Conservation (phyloP, 2,113 vertebrate species). For the Phylloscopus trochilus region DNA sequence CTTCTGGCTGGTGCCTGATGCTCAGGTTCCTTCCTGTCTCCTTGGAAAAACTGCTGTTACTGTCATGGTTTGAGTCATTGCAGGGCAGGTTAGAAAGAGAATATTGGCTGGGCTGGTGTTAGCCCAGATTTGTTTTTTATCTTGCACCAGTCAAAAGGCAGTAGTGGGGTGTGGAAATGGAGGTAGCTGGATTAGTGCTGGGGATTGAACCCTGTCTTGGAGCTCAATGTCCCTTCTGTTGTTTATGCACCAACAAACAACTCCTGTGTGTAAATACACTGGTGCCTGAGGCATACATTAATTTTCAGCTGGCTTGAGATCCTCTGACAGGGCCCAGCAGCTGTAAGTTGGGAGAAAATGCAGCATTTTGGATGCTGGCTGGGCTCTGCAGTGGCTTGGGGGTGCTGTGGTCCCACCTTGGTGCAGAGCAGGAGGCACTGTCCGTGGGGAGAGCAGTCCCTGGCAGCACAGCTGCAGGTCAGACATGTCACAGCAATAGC, state of each 20-base stretch:
- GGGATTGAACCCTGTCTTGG: not conserved
- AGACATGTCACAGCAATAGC: not conserved
- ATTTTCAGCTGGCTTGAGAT: not conserved
- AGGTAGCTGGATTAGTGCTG: not conserved
- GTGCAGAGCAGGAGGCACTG: not conserved
- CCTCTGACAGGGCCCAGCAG: not conserved
- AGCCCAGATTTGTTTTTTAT: not conserved
- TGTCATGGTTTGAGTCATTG: not conserved
- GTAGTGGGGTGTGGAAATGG: not conserved
- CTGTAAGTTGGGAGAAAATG: rapidly evolving
- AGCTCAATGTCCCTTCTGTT: not conserved
- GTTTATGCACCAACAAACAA: not conserved
- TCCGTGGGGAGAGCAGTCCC: rapidly evolving
- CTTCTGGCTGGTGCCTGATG: not conserved
- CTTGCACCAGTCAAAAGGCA: not conserved
- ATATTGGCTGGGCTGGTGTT: not conserved
- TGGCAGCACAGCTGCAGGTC: not conserved
- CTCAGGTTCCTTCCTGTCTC: not conserved
- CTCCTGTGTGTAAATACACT: not conserved
- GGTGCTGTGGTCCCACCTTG: not conserved
- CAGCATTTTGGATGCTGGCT: not conserved
- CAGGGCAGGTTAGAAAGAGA: not conserved
- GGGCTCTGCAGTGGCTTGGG: not conserved
- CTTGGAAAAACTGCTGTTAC: not conserved
- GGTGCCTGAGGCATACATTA: not conserved